These are phyloP conservation scores for Gastracanthus pulcherrimus DNA, from an alignment of 2,888 invertebrate genomes.

Conservation along the genomic window DNA sequence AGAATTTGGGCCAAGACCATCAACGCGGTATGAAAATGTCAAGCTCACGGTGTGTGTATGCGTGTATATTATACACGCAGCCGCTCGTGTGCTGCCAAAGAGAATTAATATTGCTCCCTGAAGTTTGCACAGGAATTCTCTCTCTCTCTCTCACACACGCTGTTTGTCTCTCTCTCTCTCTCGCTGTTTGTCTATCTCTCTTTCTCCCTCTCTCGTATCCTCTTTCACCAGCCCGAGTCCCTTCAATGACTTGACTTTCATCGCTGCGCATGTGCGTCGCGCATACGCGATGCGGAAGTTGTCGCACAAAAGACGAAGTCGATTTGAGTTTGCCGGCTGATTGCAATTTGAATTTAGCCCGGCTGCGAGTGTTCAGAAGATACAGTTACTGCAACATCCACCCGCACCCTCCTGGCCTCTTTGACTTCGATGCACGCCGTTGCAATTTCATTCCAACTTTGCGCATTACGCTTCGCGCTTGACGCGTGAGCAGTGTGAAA, in stretches of 20 bases:
- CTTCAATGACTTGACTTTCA: not conserved
- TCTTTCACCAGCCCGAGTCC: not conserved
- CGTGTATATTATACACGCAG: not conserved
- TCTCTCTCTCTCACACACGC: not conserved
- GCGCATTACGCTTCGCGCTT: too few species aligned
- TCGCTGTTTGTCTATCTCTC: not conserved
- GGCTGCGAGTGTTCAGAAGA: not conserved
- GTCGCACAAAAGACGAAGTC: conserved; percentile 10
- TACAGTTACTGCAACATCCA: too few species aligned
- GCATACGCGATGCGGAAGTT: not conserved
- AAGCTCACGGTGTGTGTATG: not conserved
- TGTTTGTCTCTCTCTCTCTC: not conserved
- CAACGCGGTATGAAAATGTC: conserved; percentile 12
- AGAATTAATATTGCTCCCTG: conserved; percentile 35
- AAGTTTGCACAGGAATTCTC: conserved; percentile 25
- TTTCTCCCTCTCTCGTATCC: not conserved
- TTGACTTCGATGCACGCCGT: too few species aligned
- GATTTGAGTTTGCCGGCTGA: conserved; percentile 9
- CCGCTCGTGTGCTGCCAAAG: not conserved
- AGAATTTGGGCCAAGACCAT: conserved; percentile 28
- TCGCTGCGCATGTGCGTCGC: not conserved
- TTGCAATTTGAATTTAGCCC: conserved; percentile 18
- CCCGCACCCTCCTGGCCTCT: too few species aligned
- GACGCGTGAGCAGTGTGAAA: too few species aligned
- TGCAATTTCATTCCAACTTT: too few species aligned